Evolutionary conservation across 2,888 invertebrate species (phyloP).

Genomic region (Amphipyra berbera): DNA sequence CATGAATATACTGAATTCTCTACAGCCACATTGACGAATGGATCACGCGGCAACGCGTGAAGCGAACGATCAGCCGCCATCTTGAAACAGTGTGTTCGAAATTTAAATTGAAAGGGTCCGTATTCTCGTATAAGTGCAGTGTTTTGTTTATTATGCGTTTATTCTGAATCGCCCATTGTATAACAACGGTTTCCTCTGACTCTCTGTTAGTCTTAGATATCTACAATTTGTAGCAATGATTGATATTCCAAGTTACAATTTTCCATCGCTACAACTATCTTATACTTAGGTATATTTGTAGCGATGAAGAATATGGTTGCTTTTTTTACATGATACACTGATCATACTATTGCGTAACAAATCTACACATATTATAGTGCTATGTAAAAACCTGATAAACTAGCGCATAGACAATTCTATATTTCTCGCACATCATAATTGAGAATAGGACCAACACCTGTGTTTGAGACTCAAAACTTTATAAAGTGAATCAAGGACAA

Average conservation of each 20-base stretch:
- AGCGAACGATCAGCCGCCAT: conserved; percentile 71
- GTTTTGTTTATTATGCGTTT: conserved; percentile 37
- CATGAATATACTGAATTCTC: conserved; percentile 89
- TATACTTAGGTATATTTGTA: conserved; percentile 1
- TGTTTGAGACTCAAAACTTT: conserved; percentile 22
- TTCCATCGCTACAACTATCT: conserved; percentile 1
- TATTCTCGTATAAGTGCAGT: conserved; percentile 39
- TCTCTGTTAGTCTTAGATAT: neutral
- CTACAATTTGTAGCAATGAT: too few relatives aligned
- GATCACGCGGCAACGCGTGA: conserved; percentile 80
- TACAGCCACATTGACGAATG: conserved; percentile 90
- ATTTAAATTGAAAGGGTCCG: conserved; percentile 54
- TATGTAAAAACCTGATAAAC: too few relatives aligned
- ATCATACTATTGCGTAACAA: neutral
- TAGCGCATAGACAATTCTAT: too few relatives aligned
- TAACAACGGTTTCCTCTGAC: conserved; percentile 18
- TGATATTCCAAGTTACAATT: neutral
- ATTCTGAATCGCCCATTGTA: conserved; percentile 38
- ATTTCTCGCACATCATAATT: neutral
- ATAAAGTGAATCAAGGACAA: conserved; percentile 43
- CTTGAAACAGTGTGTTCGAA: conserved; percentile 64
- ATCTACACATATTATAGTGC: too few relatives aligned
- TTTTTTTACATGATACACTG: conserved; percentile 1
- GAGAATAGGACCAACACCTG: conserved; percentile 22
- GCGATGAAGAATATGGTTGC: neutral